These are phyloP conservation scores for Eulemur rubriventer DNA, from an alignment of 2,797 vertebrate species.

Conservation along the genomic window DNA sequence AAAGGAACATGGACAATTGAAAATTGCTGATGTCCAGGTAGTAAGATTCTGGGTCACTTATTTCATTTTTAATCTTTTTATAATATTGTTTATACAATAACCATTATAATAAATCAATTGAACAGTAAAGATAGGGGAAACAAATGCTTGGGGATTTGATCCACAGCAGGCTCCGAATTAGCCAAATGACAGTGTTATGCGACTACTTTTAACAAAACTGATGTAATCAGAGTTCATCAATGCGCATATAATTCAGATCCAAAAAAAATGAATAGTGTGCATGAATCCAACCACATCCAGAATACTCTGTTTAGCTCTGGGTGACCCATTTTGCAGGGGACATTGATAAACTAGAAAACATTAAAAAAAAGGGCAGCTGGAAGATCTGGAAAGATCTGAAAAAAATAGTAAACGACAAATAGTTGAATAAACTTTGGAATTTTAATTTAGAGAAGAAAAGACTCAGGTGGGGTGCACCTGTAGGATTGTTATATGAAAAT, in stretches of 20 bases:
- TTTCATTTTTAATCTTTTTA: conserved; percentile 28
- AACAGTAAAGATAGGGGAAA: not conserved
- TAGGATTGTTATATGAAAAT: not conserved
- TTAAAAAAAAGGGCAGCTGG: not conserved
- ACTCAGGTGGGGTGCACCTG: not conserved
- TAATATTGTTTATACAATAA: not conserved
- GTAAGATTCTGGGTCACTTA: not conserved
- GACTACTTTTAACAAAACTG: not conserved
- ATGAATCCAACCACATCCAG: not conserved
- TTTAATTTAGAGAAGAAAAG: conserved; percentile 5
- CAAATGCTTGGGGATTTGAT: not conserved
- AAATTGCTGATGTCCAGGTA: not conserved
- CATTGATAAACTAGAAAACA: not conserved
- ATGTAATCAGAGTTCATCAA: not conserved
- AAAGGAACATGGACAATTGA: not conserved
- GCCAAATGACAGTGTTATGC: not conserved
- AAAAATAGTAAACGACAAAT: not conserved
- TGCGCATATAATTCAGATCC: not conserved
- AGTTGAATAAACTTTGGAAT: not conserved
- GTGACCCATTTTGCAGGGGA: not conserved
- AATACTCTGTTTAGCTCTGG: not conserved
- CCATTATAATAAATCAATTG: conserved; percentile 4
- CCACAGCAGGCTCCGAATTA: not conserved
- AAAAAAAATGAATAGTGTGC: not conserved
- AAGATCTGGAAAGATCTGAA: not conserved